These are phyloP conservation scores for Reticulitermes speratus DNA, from an alignment of 1,140 invertebrate species.

Conservation along the genomic window DNA sequence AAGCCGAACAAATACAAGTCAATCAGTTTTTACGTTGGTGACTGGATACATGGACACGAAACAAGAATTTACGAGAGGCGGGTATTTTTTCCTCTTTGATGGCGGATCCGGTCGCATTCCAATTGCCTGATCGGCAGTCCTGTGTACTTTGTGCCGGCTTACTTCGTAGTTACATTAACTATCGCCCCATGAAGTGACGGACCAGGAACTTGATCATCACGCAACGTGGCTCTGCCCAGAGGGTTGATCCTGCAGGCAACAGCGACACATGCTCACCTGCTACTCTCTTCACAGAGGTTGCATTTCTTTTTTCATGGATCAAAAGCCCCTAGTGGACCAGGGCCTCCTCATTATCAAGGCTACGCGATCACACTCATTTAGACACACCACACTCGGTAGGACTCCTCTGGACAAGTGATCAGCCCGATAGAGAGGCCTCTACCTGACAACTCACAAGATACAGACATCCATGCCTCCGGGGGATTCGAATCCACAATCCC, in stretches of 20 bases:
- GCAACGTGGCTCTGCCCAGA: neutral
- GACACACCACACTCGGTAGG: too few species aligned
- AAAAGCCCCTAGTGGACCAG: too few species aligned
- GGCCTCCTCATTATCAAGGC: too few species aligned
- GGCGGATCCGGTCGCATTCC: neutral
- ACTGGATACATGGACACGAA: neutral
- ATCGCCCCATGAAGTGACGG: neutral
- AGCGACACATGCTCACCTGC: neutral
- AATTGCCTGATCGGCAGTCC: neutral
- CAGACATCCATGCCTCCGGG: too few species aligned
- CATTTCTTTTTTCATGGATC: too few species aligned
- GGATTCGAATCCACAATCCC: too few species aligned
- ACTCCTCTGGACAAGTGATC: too few species aligned
- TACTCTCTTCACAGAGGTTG: neutral
- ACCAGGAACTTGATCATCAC: neutral
- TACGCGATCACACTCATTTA: too few species aligned
- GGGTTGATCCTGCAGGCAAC: neutral
- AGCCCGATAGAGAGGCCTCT: too few species aligned
- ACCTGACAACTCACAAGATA: too few species aligned
- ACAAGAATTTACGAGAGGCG: neutral
- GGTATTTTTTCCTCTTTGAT: neutral
- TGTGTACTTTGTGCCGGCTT: neutral
- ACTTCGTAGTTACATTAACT: neutral
- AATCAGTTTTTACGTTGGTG: neutral
- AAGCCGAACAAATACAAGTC: neutral